Evolutionary conservation across 23 tunicate genomes (phyloP).

Genomic region (Diplosoma virens): DNA sequence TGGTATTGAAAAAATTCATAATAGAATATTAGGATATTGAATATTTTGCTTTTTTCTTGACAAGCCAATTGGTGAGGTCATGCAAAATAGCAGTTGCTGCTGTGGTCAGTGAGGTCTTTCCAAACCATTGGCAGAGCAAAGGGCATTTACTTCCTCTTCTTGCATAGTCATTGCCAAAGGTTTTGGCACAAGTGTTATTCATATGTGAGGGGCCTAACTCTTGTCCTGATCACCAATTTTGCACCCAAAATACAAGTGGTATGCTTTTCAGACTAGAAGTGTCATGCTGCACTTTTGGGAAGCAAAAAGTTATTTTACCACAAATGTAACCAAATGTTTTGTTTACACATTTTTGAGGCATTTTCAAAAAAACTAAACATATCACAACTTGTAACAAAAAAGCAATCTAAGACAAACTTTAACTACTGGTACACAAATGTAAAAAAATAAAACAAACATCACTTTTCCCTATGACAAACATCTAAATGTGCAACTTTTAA

Average conservation of each 20-base stretch:
- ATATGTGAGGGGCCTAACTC: slow-evolving; percentile 11
- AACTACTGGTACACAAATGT: background rate
- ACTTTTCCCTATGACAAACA: background rate
- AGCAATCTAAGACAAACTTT: background rate
- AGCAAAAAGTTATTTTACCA: background rate
- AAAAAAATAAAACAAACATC: background rate
- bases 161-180: background rate
- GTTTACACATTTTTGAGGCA: slow-evolving; percentile 6
- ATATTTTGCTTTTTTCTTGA: no score
- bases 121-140: slow-evolving; percentile 21
- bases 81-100: background rate
- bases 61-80: background rate
- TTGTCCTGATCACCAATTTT: background rate
- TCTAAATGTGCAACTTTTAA: background rate
- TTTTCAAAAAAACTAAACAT: background rate
- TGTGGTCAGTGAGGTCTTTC: background rate
- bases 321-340: background rate
- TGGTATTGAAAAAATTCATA: background rate
- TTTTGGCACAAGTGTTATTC: background rate
- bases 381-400: background rate
- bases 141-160: slow-evolving; percentile 22
- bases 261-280: background rate
- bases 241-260: background rate
- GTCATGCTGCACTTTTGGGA: background rate
- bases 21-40: no score